Conservation (phyloP, 2,797 vertebrate species). For the Galagoides demidoff region DNA sequence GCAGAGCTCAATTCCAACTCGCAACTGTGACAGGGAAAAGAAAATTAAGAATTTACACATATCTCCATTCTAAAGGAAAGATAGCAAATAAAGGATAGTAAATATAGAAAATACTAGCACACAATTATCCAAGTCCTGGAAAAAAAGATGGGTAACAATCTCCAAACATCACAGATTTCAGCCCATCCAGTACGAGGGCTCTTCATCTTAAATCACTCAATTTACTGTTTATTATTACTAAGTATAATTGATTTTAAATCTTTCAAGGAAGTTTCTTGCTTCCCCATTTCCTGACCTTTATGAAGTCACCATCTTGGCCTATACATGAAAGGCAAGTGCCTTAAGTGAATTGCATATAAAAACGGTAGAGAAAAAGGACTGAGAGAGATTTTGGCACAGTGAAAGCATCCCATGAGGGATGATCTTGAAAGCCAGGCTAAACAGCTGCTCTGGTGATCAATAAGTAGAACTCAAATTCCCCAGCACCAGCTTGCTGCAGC, state of each 20-base stretch:
- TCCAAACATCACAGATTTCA: not conserved
- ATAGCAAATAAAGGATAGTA: not conserved
- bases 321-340: constrained; percentile 65
- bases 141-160: not conserved
- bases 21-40: not conserved
- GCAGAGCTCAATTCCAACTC: not conserved
- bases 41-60: not conserved
- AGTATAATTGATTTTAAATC: constrained; percentile 66
- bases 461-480: constrained; percentile 47
- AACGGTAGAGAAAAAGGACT: constrained; percentile 61
- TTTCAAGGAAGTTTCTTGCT: constrained; percentile 63
- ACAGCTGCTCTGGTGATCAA: constrained; percentile 73
- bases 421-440: constrained; percentile 62
- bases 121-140: not conserved
- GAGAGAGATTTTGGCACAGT: constrained; percentile 48
- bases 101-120: not conserved
- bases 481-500: constrained; percentile 17
- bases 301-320: constrained; percentile 72
- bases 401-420: not conserved
- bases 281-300: constrained; percentile 62
- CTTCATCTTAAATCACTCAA: not conserved
- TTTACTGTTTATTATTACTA: constrained; percentile 55
- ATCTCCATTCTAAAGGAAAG: not conserved
- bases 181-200: not conserved
- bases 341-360: constrained; percentile 77